Conservation (phyloP, 2,797 vertebrate species). For the Onychomys leucogaster region DNA sequence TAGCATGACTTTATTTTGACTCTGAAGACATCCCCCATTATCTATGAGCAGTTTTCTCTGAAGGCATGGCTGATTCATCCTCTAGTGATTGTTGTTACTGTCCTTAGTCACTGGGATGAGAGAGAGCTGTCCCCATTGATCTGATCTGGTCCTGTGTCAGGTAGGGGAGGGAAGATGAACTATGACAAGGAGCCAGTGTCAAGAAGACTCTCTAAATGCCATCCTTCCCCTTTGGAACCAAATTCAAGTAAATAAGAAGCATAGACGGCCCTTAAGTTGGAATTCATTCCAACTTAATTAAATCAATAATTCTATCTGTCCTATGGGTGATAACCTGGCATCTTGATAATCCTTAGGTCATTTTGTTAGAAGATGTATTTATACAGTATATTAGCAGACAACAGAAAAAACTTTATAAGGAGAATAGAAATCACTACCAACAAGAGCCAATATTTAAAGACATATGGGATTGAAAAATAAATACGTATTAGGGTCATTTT, state of each 20-base stretch:
- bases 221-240: background rate
- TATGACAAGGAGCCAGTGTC: background rate
- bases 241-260: background rate
- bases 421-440: background rate
- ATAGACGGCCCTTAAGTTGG: background rate
- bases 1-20: background rate
- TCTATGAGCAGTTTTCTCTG: background rate
- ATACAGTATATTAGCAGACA: background rate
- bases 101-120: background rate
- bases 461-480: background rate
- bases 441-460: background rate
- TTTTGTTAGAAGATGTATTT: background rate
- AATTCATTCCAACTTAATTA: background rate
- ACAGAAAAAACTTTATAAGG: background rate
- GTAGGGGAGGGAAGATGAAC: background rate
- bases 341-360: background rate
- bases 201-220: background rate
- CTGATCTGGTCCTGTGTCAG: background rate
- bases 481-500: background rate
- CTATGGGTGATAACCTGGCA: background rate
- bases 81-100: background rate
- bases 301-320: too few species aligned
- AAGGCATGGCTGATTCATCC: background rate
- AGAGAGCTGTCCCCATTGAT: background rate
- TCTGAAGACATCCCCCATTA: background rate